Evolutionary conservation across 1,140 invertebrate species (phyloP), one percentile per base, ranked within the genome.

Genomic region (Plectus sambesii): DNA sequence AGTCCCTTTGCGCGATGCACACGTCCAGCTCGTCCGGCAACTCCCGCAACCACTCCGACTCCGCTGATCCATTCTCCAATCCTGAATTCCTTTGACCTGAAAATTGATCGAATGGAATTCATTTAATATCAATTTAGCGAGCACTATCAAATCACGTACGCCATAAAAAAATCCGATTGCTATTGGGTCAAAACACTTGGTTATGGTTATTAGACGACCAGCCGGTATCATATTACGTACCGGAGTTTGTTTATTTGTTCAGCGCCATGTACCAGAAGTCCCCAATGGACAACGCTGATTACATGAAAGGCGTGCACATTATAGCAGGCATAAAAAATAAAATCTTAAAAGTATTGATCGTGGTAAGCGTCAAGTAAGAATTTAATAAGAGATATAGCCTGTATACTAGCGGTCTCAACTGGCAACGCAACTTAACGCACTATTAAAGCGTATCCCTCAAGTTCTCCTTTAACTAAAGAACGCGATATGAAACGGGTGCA

Each of bases 1-100:
- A 94, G 68, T 94, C 86, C 59, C 92, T 78, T 70, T 96, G 87
- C n/a, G 90, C 92, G 57, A 97, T 87, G 51, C 82, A 81, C 15
- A 94, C 89, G 74, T 98, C 90, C 20, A 98, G 74, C 71, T 97
- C 89, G 69, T 96, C 90, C 17, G 85, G 81, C 0, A 89, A 78
- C 71, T 94, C 89, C 45, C 81, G 63, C 24, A 97, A 69, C 90
- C 90, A 96, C 25, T 54, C 47, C 5, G 45, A 26, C 22, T 62
- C 55, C 20, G 41, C 47, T 6, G 50, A 56, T 15, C 53, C 62
- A 44, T 67, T 61, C 2, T 73, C 47, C 38, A 69, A 56, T 50
- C 70, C 47, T 20, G 15, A 29, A 23, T 49, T 39, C 35, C 60
- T 53, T 42, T 49, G 52, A 27, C 56, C 62, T 22, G 54, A 49